These are phyloP conservation scores for Dolichomitus sp. DNA, from an alignment of 2,888 invertebrate species.

Conservation along the genomic window DNA sequence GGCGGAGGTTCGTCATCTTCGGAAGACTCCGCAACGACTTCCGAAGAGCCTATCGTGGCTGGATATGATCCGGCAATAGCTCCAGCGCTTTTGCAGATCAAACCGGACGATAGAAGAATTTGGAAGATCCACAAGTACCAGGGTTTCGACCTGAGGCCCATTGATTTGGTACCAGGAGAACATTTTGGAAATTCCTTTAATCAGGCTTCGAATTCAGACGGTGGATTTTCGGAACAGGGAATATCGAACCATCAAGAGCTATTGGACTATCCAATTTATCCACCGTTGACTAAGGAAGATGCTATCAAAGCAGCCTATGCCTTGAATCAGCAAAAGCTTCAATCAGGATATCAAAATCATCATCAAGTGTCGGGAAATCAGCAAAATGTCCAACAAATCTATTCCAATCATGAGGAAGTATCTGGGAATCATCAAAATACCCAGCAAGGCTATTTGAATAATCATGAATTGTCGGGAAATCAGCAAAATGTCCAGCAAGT, in stretches of 20 bases:
- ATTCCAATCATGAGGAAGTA: neutral
- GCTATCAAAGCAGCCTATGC: neutral
- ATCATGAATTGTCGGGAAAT: neutral
- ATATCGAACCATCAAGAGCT: neutral
- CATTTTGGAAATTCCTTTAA: neutral
- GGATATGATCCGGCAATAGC: neutral
- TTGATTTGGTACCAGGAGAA: slow-evolving; percentile 39
- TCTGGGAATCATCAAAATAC: neutral
- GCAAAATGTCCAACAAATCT: neutral
- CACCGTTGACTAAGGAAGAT: neutral
- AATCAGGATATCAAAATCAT: neutral
- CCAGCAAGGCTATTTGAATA: neutral
- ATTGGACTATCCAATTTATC: neutral
- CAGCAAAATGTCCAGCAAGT: neutral
- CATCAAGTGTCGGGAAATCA: neutral
- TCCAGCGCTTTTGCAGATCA: slow-evolving; percentile 28
- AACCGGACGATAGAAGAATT: slow-evolving; percentile 67
- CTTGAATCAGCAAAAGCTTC: neutral
- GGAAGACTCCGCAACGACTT: neutral
- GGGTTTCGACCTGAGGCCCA: slow-evolving; percentile 69
- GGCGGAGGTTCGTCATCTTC: neutral
- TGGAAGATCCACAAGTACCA: slow-evolving; percentile 73
- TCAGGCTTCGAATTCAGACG: neutral
- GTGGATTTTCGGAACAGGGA: neutral
- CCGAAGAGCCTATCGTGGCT: neutral